Percentiles rank a stretch among this genome's conserved stretches.
These are phyloP conservation scores for Margaritifera margaritifera DNA, from an alignment of 2,888 invertebrate genomes.

Conservation along the genomic window DNA sequence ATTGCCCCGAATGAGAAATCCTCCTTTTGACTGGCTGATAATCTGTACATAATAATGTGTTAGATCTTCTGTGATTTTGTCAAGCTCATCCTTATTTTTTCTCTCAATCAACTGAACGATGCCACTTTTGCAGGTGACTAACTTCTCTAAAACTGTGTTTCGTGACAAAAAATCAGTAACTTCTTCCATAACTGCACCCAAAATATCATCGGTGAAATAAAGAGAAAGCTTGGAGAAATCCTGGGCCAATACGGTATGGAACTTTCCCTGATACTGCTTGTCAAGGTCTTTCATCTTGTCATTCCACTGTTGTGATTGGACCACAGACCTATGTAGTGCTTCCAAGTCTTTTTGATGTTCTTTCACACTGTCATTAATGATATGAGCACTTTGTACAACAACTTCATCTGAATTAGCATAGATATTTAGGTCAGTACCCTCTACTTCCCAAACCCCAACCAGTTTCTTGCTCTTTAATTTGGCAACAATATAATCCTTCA, in stretches of 20 bases:
- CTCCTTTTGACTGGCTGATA: too few relatives aligned
- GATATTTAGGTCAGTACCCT: too few relatives aligned
- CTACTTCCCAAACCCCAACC: too few relatives aligned
- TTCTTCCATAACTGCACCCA: constrained; percentile 9
- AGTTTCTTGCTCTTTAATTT: too few relatives aligned
- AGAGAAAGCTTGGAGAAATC: constrained; percentile 1
- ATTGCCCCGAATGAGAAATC: too few relatives aligned
- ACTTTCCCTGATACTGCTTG: too few relatives aligned
- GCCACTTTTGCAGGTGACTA: constrained; percentile 2
- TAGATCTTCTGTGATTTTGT: constrained; percentile 3
- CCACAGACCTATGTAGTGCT: neutral
- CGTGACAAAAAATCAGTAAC: constrained; percentile 10
- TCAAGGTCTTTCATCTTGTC: neutral
- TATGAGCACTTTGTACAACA: too few relatives aligned
- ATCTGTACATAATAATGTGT: constrained; percentile 5
- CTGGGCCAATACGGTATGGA: too few relatives aligned
- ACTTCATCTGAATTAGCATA: too few relatives aligned
- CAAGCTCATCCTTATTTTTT: constrained; percentile 10
- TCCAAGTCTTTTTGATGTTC: too few relatives aligned
- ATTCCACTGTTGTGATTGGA: constrained; percentile 5
- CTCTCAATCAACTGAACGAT: constrained; percentile 14
- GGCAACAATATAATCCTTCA: too few relatives aligned
- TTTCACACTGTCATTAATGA: too few relatives aligned
- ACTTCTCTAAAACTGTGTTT: constrained; percentile 11
- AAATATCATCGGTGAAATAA: constrained; percentile 2